Percentiles rank a stretch among this genome's conserved stretches.
Evolutionary conservation across 2,113 vertebrate genomes (phyloP).

Genomic region (Hymenochirus boettgeri): DNA sequence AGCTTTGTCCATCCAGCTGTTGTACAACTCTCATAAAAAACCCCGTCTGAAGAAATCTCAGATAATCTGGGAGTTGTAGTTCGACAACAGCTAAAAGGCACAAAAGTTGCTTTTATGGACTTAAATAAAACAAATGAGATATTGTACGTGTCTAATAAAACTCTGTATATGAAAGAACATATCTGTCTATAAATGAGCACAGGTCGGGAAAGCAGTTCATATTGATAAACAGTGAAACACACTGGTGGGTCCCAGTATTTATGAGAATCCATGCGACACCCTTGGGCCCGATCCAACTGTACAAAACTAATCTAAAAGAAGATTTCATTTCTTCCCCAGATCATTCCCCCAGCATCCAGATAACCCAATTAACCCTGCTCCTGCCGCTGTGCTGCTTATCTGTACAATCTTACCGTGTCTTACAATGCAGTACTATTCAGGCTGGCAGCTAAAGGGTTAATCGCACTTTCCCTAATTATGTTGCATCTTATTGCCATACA

Average conservation of each 20-base stretch:
- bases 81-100: too few relatives aligned
- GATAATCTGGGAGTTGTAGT: too few relatives aligned
- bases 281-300: background rate
- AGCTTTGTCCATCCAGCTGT: too few relatives aligned
- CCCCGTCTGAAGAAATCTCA: too few relatives aligned
- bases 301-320: slow-evolving; percentile 3
- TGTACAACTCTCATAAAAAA: too few relatives aligned
- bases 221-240: background rate
- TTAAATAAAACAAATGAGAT: too few relatives aligned
- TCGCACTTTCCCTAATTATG: slow-evolving; percentile 68
- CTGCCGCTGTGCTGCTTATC: slow-evolving; percentile 20
- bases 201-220: background rate
- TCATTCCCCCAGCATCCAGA: slow-evolving; percentile 21
- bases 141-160: too few relatives aligned
- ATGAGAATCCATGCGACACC: background rate
- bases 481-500: slow-evolving; percentile 83
- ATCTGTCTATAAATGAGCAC: too few relatives aligned
- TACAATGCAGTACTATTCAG: slow-evolving; percentile 1
- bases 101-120: too few relatives aligned
- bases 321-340: background rate
- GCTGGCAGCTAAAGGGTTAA: slow-evolving; percentile 25
- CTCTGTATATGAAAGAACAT: too few relatives aligned
- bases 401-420: background rate
- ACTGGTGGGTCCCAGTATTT: background rate
- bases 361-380: slow-evolving; percentile 61